Evolutionary conservation across 2,888 invertebrate species (phyloP).

Genomic region (Myopa testacea): DNA sequence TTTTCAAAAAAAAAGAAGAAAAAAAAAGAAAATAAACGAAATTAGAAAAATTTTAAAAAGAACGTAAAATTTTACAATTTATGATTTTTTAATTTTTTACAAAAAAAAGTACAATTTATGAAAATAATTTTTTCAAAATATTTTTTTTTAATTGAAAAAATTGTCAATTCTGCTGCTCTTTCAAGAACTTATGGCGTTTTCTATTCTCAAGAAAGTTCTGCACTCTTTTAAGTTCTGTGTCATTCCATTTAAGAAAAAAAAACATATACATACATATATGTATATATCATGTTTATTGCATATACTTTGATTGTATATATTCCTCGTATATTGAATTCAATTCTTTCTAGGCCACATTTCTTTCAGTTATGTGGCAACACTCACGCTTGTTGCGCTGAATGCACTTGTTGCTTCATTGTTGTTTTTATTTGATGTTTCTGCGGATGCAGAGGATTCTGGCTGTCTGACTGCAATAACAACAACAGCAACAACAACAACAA

Average conservation of each 20-base stretch:
- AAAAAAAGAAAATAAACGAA: not conserved
- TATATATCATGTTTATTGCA: not conserved
- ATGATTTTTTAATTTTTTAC: too few species aligned
- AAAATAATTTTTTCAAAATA: too few species aligned
- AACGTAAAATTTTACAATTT: not conserved
- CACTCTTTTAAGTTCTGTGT: not conserved
- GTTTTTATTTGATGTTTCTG: too few species aligned
- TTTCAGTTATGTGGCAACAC: slow-evolving; percentile 12
- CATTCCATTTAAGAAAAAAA: not conserved
- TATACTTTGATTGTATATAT: not conserved
- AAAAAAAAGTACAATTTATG: too few species aligned
- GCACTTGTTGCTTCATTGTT: slow-evolving; percentile 2
- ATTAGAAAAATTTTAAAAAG: not conserved
- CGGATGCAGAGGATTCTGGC: too few species aligned
- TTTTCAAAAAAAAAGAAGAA: not conserved
- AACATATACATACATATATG: slow-evolving; percentile 6
- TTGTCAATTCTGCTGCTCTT: not conserved
- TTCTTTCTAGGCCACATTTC: slow-evolving; percentile 11
- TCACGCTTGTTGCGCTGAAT: not conserved
- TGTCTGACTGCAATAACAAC: too few species aligned
- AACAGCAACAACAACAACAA: too few species aligned
- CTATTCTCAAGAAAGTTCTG: not conserved
- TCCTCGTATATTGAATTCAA: not conserved
- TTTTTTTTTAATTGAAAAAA: not conserved
- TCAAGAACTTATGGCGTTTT: not conserved